Conservation (phyloP, 2,113 vertebrate genomes). For the Gymnogyps californianus region DNA sequence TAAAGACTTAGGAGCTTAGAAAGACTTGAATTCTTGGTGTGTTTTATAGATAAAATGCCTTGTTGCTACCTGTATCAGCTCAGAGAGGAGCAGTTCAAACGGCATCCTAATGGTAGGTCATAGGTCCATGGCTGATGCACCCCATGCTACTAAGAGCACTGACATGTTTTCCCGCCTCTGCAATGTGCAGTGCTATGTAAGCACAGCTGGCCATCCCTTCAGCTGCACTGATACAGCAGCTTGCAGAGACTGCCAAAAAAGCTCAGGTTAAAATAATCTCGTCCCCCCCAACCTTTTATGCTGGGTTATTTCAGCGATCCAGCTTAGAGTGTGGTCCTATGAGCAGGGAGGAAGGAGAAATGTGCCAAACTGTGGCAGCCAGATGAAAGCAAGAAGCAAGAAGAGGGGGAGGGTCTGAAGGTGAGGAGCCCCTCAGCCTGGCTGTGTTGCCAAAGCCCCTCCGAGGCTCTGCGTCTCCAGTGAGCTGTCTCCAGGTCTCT, state of each 20-base stretch:
- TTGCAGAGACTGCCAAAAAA: background rate
- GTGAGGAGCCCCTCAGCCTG: background rate
- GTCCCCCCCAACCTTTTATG: background rate
- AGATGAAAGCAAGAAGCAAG: background rate
- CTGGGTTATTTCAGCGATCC: background rate
- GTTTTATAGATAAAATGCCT: background rate
- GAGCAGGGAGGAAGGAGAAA: background rate
- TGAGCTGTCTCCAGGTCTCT: background rate
- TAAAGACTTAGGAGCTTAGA: background rate
- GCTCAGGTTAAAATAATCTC: background rate
- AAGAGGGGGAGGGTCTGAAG: background rate
- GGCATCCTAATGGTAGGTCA: background rate
- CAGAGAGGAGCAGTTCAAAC: background rate
- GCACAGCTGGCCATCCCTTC: background rate
- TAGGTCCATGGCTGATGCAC: background rate
- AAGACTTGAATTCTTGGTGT: background rate
- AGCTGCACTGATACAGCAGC: background rate
- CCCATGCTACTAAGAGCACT: background rate
- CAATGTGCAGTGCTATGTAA: background rate
- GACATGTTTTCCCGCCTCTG: background rate
- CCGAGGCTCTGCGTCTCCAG: rapidly evolving
- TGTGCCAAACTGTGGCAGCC: background rate
- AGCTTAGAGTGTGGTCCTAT: background rate
- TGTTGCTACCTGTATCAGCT: background rate
- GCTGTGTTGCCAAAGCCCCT: background rate